Evolutionary conservation across 1,140 invertebrate species (phyloP).

Genomic region (Pissodes strobi): DNA sequence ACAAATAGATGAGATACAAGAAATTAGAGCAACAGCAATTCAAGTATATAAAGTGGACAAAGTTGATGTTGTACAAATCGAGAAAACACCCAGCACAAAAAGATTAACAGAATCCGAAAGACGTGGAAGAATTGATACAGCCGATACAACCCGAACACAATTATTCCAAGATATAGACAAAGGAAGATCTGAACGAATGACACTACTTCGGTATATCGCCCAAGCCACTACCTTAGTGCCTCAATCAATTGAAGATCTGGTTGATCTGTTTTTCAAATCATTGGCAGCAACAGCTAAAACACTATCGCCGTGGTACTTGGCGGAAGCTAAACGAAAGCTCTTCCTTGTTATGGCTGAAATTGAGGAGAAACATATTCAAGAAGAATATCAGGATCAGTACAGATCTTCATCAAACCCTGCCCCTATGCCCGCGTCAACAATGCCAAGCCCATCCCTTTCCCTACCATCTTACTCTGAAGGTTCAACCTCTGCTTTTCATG

Average conservation of each 20-base stretch:
- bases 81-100: neutral
- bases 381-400: neutral
- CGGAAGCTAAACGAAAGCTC: slow-evolving; percentile 4
- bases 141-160: neutral
- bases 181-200: neutral
- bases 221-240: neutral
- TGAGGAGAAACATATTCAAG: slow-evolving; percentile 3
- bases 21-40: neutral
- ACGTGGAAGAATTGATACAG: too few relatives aligned
- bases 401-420: neutral
- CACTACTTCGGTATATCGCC: neutral
- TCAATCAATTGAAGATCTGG: neutral
- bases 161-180: neutral
- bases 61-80: neutral
- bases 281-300: neutral
- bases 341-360: slow-evolving; percentile 1
- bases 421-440: neutral
- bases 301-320: neutral
- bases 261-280: neutral
- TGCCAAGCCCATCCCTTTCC: neutral
- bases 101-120: neutral
- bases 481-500: neutral
- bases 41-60: neutral
- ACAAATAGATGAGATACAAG: neutral
- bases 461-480: neutral